These are phyloP conservation scores for Tadarida brasiliensis DNA, from an alignment of 2,797 vertebrate genomes.

Conservation along the genomic window DNA sequence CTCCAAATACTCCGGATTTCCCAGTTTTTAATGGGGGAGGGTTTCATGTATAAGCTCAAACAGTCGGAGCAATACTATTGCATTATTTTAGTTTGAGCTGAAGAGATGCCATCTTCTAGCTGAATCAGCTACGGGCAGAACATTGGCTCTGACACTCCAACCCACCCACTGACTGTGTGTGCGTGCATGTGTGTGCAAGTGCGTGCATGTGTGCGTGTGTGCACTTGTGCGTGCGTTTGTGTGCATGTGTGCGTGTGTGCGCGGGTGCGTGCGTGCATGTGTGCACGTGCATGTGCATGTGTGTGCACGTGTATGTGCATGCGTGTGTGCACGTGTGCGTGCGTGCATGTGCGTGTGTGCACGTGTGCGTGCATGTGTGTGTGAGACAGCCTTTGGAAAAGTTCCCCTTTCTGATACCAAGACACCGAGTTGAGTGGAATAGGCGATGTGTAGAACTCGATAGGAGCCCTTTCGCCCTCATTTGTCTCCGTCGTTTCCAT, in stretches of 20 bases:
- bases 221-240: too few species aligned
- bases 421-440: neutral
- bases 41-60: neutral
- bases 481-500: neutral
- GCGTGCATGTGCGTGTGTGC: too few species aligned
- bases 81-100: neutral
- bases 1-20: neutral
- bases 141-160: too few species aligned
- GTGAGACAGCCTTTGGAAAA: neutral
- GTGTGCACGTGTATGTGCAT: too few species aligned
- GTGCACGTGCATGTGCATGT: too few species aligned
- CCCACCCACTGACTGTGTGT: too few species aligned
- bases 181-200: too few species aligned
- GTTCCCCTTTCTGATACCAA: neutral
- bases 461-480: neutral
- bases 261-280: too few species aligned
- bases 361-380: too few species aligned
- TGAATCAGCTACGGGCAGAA: neutral
- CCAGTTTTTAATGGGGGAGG: neutral
- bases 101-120: neutral
- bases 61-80: neutral
- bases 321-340: too few species aligned
- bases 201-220: too few species aligned
- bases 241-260: too few species aligned
- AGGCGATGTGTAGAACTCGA: accelerated